Base-by-base conservation (phyloP, 2,113 vertebrate genomes). In the Phaethornis superciliosus region DNA sequence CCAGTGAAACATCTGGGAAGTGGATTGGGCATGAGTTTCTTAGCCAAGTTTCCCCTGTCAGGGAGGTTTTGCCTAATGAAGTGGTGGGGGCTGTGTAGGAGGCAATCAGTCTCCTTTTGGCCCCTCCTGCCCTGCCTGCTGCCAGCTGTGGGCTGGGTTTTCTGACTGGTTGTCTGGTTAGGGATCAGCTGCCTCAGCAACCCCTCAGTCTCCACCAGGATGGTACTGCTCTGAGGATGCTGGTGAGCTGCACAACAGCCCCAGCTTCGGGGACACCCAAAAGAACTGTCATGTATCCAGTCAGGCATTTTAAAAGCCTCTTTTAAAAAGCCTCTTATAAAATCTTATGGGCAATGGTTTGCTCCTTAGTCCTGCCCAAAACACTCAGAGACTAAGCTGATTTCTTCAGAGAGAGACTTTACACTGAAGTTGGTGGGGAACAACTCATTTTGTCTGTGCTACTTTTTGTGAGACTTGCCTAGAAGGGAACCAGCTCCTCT, bases 191-290 rank as follows among this genome's bases (percentile, higher is more conserved):
- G 56, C 51, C 37, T 47, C 75, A 63, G 37, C 42, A 63, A 1
- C 2, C 16, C 4, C 32, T 9, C 33, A 71, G 15, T 46, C n/a
- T 59, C 33, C 2, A 3, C 42, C 70, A 40, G 56, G 22, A 23
- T 77, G 35, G 42, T 27, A 10, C 12, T 23, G 5, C 56, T 51
- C 32, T 30, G 63, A 46, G 81, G 24, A 19, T 58, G 42, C 26
- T 33, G 46, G 37, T 51, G 54, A 68, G 27, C 69, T 42, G 0
- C 2, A 2, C 0, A 0, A 17, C 42, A 87, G 60, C n/a, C 18
- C 35, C 67, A 69, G 19, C 22, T 62, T 28, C 4, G 4, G 20
- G 3, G 10, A 76, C 33, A 55, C 22, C 37, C 6, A 2, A 64
- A 80, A 32, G 44, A 72, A 47, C 23, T 47, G 1, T 3, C 32